Evolutionary conservation across 2,888 invertebrate species (phyloP).

Genomic region (Cabera pusaria): DNA sequence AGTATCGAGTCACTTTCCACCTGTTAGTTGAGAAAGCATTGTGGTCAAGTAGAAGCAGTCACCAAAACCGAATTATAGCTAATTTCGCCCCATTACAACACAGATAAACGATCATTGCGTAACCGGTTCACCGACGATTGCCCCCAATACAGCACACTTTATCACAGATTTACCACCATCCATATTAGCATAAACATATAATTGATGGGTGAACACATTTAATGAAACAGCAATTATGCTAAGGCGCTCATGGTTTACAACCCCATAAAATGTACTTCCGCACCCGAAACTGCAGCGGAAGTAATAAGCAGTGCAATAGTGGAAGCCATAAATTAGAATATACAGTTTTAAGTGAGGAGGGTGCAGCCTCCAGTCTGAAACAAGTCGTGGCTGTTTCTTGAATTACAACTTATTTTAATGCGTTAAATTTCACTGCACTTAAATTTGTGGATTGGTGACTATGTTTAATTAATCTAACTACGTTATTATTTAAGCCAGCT

Average conservation of each 20-base stretch:
- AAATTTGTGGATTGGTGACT: background rate
- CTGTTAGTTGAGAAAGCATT: no score
- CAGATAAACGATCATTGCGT: background rate
- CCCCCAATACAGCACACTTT: conserved; percentile 24
- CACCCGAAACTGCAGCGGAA: conserved; percentile 74
- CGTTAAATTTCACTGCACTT: conserved; percentile 1
- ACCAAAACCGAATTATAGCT: no score
- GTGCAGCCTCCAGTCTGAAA: conserved; percentile 44
- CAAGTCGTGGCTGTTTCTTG: conserved; percentile 22
- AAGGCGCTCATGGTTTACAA: conserved; percentile 77
- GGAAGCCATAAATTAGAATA: conserved; percentile 74
- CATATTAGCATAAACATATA: conserved; percentile 68
- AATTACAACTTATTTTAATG: conserved; percentile 15
- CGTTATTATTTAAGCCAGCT: no score
- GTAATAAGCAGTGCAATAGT: conserved; percentile 80
- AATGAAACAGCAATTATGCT: conserved; percentile 78
- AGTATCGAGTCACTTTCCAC: no score
- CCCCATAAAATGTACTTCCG: conserved; percentile 75
- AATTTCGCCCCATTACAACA: no score
- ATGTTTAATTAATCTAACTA: no score
- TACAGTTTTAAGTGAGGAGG: conserved; percentile 72
- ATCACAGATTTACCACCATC: conserved; percentile 39
- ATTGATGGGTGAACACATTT: conserved; percentile 78
- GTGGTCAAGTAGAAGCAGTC: no score
- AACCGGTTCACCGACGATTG: conserved; percentile 1